Conservation (phyloP, 1,140 invertebrate genomes). For the Diploscapter pachys region DNA sequence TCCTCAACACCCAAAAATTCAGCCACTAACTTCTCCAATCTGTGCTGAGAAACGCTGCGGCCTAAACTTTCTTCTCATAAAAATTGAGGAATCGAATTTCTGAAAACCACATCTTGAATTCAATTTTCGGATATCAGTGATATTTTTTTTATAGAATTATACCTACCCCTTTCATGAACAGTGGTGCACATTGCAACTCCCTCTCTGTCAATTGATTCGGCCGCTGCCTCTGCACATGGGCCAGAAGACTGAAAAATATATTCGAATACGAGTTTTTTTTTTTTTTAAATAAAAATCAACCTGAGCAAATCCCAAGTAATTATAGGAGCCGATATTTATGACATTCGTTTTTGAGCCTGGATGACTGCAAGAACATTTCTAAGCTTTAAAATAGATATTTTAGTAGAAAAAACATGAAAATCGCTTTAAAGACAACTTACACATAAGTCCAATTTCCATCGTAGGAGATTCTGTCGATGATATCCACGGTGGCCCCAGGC, state of each 20-base stretch:
- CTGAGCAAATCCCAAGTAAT: conserved; percentile 66
- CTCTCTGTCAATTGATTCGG: conserved; percentile 57
- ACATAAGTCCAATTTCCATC: conserved; percentile 56
- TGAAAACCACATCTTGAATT: neutral
- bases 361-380: conserved; percentile 35
- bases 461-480: conserved; percentile 45
- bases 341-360: conserved; percentile 60
- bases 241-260: conserved; percentile 38
- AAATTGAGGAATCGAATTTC: neutral
- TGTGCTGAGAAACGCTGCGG: conserved; percentile 71
- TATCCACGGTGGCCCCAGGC: conserved; percentile 46
- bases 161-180: conserved; percentile 59
- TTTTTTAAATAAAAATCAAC: conserved; percentile 38
- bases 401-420: neutral
- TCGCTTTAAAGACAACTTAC: conserved; percentile 20
- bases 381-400: too few species aligned
- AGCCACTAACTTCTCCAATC: conserved; percentile 80
- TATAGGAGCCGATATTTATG: conserved; percentile 66
- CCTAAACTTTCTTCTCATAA: conserved; percentile 61
- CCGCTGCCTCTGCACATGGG: conserved; percentile 60
- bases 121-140: too few species aligned
- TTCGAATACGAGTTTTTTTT: too few species aligned
- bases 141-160: neutral
- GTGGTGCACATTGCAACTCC: conserved; percentile 61
- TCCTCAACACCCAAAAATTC: conserved; percentile 87